Evolutionary conservation across 2,797 vertebrate genomes (phyloP).

Genomic region (Luscinia megarhynchos): DNA sequence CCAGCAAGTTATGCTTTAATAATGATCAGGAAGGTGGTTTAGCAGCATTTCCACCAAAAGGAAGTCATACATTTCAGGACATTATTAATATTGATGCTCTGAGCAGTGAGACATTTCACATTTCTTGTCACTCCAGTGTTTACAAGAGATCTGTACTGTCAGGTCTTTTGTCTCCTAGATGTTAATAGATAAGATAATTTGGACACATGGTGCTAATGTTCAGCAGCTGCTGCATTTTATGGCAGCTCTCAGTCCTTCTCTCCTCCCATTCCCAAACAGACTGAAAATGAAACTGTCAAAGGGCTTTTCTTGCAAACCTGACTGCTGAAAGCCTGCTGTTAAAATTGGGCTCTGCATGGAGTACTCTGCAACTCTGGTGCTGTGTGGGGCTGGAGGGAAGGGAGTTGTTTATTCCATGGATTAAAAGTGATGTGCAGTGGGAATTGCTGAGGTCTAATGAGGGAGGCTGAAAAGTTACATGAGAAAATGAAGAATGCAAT

Average conservation of each 20-base stretch:
- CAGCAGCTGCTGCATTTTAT: background rate
- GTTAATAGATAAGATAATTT: background rate
- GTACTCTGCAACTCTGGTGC: background rate
- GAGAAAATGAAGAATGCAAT: conserved; percentile 20
- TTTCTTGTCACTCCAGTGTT: background rate
- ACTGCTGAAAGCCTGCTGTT: background rate
- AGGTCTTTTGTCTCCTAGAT: background rate
- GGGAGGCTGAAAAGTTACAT: background rate
- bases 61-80: background rate
- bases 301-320: background rate
- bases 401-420: background rate
- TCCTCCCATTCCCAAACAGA: background rate
- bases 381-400: background rate
- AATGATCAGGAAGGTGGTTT: background rate
- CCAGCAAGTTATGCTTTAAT: background rate
- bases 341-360: background rate
- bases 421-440: conserved; percentile 8
- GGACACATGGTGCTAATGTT: background rate
- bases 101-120: background rate
- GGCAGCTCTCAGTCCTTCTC: background rate
- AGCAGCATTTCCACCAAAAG: background rate
- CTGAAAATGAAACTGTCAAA: background rate
- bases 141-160: background rate
- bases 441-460: conserved; percentile 38
- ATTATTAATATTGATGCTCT: background rate